Conservation (phyloP, 92 coral and sea anemone species). For the Montipora capitata region DNA sequence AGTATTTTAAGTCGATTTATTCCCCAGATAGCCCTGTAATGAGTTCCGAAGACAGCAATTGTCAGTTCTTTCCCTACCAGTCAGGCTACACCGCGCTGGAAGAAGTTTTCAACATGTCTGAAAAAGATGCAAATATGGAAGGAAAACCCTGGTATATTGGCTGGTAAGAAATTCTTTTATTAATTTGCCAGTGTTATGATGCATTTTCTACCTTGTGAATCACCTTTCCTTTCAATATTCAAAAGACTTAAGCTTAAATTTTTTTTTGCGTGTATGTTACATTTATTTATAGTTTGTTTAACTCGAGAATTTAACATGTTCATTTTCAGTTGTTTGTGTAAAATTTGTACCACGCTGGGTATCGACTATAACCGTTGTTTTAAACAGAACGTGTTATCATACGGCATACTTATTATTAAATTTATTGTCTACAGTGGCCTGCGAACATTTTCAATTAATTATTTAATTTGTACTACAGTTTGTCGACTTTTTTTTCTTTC, state of each 20-base stretch:
- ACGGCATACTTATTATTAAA: too few relatives aligned
- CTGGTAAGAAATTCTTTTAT: constrained; percentile 74
- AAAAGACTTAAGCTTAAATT: too few relatives aligned
- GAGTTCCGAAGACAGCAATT: constrained; percentile 76
- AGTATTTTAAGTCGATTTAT: constrained; percentile 89
- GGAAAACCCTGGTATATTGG: constrained; percentile 99
- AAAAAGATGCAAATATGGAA: constrained; percentile 90
- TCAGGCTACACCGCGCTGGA: constrained; percentile 82
- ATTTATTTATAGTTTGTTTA: too few relatives aligned
- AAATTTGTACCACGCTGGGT: neutral
- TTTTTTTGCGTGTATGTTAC: too few relatives aligned
- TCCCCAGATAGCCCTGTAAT: constrained; percentile 88
- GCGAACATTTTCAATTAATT: too few relatives aligned
- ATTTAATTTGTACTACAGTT: too few relatives aligned
- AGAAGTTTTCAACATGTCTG: constrained; percentile 96
- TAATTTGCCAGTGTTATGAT: too few relatives aligned
- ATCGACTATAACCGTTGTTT: neutral
- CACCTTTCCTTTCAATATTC: too few relatives aligned
- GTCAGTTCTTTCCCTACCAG: constrained; percentile 95
- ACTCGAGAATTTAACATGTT: neutral
- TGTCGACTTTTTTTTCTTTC: too few relatives aligned
- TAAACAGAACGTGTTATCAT: too few relatives aligned
- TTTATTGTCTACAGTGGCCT: too few relatives aligned
- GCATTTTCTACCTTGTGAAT: too few relatives aligned
- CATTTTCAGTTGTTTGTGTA: neutral